A percentile compares a stretch with the other conserved stretches of the same genome.
Evolutionary conservation across 2,113 vertebrate species (phyloP).

Genomic region (Pao palembangensis): DNA sequence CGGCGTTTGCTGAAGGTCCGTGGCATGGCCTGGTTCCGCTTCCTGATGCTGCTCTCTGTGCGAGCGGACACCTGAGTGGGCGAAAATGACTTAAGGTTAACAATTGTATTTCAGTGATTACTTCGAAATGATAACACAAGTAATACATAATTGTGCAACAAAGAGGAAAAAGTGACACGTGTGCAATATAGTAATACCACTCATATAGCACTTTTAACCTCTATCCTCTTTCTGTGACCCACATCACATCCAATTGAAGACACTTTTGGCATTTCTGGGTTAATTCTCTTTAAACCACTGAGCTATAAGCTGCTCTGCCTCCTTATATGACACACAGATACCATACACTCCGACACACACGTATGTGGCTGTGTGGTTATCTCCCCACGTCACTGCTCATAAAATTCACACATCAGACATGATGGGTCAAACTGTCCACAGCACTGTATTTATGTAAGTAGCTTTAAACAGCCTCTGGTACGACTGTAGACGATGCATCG

Average conservation of each 20-base stretch:
- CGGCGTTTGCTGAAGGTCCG: constrained; percentile 89
- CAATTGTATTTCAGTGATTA: too few species aligned
- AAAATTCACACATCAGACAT: constrained; percentile 18
- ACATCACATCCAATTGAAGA: constrained; percentile 15
- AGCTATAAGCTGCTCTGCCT: constrained; percentile 28
- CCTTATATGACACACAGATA: constrained; percentile 12
- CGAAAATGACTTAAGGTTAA: neutral
- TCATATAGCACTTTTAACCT: constrained; percentile 9
- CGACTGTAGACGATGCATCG: too few species aligned
- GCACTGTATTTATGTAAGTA: neutral
- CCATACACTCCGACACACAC: constrained; percentile 9
- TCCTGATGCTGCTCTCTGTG: constrained; percentile 82
- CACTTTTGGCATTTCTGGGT: constrained; percentile 62
- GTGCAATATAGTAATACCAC: neutral
- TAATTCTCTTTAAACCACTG: constrained; percentile 35
- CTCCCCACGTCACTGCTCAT: constrained; percentile 10
- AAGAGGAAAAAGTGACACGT: neutral
- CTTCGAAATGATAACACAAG: too few species aligned
- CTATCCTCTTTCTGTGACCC: constrained; percentile 17
- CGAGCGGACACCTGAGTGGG: constrained; percentile 86
- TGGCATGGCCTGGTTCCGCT: constrained; percentile 85
- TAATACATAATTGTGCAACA: neutral
- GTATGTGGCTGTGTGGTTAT: constrained; percentile 3
- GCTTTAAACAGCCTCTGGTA: neutral
- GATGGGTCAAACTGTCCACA: constrained; percentile 38